Percentiles rank a stretch among this genome's conserved stretches.
phyloP scores from a whole-genome alignment of 2,888 invertebrate species.

The Lycia hirtaria region DNA sequence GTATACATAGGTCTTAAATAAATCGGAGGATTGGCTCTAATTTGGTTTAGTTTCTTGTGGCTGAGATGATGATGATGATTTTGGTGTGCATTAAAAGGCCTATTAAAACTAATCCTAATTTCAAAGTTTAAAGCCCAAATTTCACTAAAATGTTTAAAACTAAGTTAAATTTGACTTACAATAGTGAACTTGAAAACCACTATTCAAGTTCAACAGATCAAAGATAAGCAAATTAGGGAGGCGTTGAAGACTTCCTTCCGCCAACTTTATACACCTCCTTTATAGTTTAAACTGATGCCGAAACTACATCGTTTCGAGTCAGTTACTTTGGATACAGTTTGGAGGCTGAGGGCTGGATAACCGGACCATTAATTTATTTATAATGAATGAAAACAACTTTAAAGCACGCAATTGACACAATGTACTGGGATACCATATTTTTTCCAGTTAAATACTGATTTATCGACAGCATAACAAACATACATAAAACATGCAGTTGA shows the following conservation, averaged over 20 bases:
- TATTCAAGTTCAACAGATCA: slow-evolving; percentile 3
- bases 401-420: not conserved
- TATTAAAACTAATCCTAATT: no score
- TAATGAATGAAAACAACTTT: not conserved
- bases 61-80: no score
- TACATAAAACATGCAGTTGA: no score
- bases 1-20: no score
- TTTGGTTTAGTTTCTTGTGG: no score
- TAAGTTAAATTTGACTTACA: not conserved
- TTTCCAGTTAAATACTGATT: no score
- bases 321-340: not conserved
- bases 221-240: slow-evolving; percentile 18
- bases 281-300: not conserved
- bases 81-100: no score
- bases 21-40: no score
- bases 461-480: no score
- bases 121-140: no score
- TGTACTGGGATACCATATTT: no score
- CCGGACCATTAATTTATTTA: not conserved
- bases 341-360: not conserved
- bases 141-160: no score
- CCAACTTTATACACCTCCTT: slow-evolving; percentile 6
- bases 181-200: not conserved
- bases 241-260: slow-evolving; percentile 4
- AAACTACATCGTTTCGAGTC: slow-evolving; percentile 8